Conservation (phyloP, 2,113 vertebrate genomes). For the Neotoma lepida region DNA sequence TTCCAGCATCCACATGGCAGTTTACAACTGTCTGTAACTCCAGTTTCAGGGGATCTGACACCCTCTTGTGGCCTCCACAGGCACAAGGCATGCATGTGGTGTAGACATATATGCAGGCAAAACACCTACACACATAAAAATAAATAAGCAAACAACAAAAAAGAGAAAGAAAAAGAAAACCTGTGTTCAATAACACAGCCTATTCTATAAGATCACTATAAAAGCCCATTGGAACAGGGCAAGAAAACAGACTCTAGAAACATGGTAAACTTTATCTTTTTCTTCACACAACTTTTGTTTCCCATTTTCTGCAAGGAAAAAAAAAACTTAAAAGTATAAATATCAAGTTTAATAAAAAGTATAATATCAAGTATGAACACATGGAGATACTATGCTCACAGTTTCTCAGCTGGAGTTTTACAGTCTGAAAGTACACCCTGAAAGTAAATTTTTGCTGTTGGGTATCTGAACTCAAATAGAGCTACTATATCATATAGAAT, state of each 20-base stretch:
- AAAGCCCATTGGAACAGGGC: not conserved
- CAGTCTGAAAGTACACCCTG: not conserved
- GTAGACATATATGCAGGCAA: not conserved
- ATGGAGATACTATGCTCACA: fast-evolving
- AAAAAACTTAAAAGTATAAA: not conserved
- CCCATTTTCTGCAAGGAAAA: not conserved
- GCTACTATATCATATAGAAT: not conserved
- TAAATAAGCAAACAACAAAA: not conserved
- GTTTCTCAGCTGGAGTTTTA: not conserved
- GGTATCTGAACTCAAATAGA: too few species aligned
- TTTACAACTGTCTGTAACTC: not conserved
- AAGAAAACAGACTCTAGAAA: not conserved
- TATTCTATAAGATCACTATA: not conserved
- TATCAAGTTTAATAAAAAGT: not conserved
- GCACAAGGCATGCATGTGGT: not conserved
- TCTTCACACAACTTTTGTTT: not conserved
- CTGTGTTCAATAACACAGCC: not conserved
- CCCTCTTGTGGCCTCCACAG: not conserved
- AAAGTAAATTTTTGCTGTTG: too few species aligned
- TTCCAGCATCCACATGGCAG: not conserved
- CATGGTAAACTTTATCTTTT: not conserved
- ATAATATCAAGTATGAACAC: not conserved
- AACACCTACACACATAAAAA: not conserved
- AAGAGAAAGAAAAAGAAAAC: not conserved
- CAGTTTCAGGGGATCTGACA: not conserved